A percentile compares a stretch with the other conserved stretches of the same genome.
Evolutionary conservation across 2,888 invertebrate genomes (phyloP).

Genomic region (Furcula furcula): DNA sequence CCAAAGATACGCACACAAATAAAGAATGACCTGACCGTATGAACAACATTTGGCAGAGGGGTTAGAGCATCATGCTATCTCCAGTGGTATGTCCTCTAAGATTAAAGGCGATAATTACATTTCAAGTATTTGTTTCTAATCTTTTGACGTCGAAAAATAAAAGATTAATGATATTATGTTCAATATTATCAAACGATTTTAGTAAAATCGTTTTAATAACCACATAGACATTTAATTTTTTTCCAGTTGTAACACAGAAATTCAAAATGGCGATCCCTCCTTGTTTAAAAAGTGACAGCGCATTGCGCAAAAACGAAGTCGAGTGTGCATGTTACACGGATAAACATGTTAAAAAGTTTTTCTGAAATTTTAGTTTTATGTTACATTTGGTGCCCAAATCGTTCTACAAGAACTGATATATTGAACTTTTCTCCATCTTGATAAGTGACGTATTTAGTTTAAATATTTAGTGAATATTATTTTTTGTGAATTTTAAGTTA

Average conservation of each 20-base stretch:
- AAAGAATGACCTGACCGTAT: too few species aligned
- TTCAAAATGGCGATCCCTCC: conserved; percentile 55
- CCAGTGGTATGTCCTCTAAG: too few species aligned
- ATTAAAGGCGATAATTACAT: too few species aligned
- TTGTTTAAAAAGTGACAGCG: conserved; percentile 52
- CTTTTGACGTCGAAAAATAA: too few species aligned
- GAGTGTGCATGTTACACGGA: conserved; percentile 76
- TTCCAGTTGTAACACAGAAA: conserved; percentile 34
- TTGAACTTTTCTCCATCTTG: conserved; percentile 90
- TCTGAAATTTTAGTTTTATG: conserved; percentile 85
- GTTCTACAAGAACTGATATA: conserved; percentile 87
- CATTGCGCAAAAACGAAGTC: conserved; percentile 72
- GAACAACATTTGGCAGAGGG: too few species aligned
- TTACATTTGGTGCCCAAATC: conserved; percentile 87
- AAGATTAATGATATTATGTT: too few species aligned
- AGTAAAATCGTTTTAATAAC: too few species aligned
- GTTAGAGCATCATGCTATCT: too few species aligned
- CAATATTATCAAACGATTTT: too few species aligned
- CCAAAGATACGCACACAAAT: too few species aligned
- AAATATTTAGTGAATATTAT: conserved; percentile 79
- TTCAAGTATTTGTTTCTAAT: too few species aligned
- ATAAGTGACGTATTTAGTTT: conserved; percentile 76
- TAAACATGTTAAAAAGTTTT: conserved; percentile 90
- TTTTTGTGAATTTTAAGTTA: conserved; percentile 67
- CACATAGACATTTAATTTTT: too few species aligned